These are phyloP conservation scores for Arothron firmamentum DNA, from an alignment of 2,113 vertebrate species.

Conservation along the genomic window DNA sequence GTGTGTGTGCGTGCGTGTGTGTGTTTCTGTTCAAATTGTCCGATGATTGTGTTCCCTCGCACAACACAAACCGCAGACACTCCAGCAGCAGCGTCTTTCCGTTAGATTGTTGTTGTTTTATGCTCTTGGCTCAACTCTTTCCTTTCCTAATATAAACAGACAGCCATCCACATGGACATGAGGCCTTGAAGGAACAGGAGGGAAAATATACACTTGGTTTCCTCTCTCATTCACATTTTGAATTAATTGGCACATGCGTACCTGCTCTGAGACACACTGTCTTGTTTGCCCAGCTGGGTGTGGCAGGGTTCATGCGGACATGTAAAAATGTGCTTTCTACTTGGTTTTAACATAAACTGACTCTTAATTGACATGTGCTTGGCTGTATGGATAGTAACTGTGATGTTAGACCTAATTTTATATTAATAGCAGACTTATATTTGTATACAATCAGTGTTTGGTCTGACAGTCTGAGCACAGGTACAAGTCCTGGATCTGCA, in stretches of 20 bases:
- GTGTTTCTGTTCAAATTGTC: constrained; percentile 5
- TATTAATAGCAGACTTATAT: constrained; percentile 7
- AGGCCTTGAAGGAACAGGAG: constrained; percentile 26
- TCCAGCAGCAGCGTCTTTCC: constrained; percentile 5
- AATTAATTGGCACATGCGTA: constrained; percentile 17
- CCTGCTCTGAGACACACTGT: constrained; percentile 17
- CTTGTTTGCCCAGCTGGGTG: constrained; percentile 15
- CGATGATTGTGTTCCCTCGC: background rate
- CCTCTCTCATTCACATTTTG: constrained; percentile 18
- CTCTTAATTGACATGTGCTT: constrained; percentile 10
- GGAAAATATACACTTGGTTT: constrained; percentile 4
- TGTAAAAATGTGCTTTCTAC: background rate
- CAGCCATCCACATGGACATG: constrained; percentile 26
- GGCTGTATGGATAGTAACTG: constrained; percentile 4
- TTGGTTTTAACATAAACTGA: constrained; percentile 2
- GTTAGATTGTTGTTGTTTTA: too few species aligned
- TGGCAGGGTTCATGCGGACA: constrained; percentile 8
- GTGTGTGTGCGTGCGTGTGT: background rate
- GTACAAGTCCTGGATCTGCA: constrained; percentile 32
- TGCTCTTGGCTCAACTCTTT: constrained; percentile 3
- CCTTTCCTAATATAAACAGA: constrained; percentile 25
- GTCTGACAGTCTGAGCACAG: constrained; percentile 17
- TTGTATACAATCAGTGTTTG: constrained; percentile 24
- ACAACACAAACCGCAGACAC: constrained; percentile 27
- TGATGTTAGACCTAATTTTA: constrained; percentile 24